phyloP scores from a whole-genome alignment of 2,797 vertebrate species.

The Malurus leucopterus region DNA sequence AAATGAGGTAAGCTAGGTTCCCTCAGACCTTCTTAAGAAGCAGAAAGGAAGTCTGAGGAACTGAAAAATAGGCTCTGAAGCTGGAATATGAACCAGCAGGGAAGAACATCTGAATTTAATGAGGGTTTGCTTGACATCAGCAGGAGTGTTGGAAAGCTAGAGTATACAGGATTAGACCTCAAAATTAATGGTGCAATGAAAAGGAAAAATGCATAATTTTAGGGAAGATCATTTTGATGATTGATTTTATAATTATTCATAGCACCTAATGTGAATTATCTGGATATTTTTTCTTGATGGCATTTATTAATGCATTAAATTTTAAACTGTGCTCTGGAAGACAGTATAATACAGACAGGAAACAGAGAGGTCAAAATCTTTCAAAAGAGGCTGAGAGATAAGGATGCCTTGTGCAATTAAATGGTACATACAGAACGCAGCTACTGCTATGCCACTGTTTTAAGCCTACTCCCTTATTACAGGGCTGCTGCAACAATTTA shows the following conservation, averaged over 20 bases:
- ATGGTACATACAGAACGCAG: not conserved
- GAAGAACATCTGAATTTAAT: slow-evolving; percentile 41
- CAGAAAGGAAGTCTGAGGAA: not conserved
- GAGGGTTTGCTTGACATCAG: slow-evolving; percentile 37
- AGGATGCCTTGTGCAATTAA: not conserved
- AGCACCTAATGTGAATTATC: slow-evolving; percentile 43
- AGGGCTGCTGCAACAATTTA: not conserved
- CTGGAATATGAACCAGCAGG: not conserved
- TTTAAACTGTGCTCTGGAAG: slow-evolving; percentile 46
- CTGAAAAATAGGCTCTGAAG: not conserved
- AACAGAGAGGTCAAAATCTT: slow-evolving; percentile 11
- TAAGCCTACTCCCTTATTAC: not conserved
- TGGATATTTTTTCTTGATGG: slow-evolving; percentile 56
- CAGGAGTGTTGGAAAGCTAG: not conserved
- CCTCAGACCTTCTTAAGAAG: not conserved
- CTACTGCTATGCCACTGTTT: not conserved
- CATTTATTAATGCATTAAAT: slow-evolving; percentile 66
- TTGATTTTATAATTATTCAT: slow-evolving; percentile 65
- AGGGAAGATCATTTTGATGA: slow-evolving; percentile 44
- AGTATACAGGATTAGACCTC: not conserved
- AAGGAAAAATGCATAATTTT: slow-evolving; percentile 52
- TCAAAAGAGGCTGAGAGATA: not conserved
- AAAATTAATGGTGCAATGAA: slow-evolving; percentile 55
- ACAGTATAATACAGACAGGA: not conserved
- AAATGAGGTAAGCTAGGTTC: not conserved